Base-by-base conservation (phyloP, 2,888 invertebrate genomes). In the Palloptera scutellata region DNA sequence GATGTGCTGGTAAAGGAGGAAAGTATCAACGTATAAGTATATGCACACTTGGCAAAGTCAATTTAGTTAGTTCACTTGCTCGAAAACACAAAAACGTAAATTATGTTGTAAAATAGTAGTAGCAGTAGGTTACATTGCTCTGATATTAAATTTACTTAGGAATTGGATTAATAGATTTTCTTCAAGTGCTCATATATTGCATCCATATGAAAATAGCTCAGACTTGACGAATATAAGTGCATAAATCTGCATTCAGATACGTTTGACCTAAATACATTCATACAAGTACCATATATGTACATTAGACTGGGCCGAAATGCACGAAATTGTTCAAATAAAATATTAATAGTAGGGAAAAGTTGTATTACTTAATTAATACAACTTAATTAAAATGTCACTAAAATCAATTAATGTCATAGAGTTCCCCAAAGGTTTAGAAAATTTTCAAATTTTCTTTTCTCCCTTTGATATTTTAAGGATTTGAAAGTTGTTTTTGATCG, bases 81-180 rank as follows among this genome's bases (percentile, higher is more conserved):
- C 48, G 19, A 64, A 61, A 66, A 66, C 41, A 57, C 57, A 64
- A 69, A 67, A 63, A 63, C 61, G 52, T 68, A 66, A 67, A 70
- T 72, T 68, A 61, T 61, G 40, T 70, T 68, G 62, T 61, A 63
- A 68, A 68, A 68, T 64, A 62, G 58, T 66, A 61, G 40, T 30
- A 53, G 42, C 48, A 58, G 48, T 52, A 52, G 52, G 51, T 65
- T 53, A 53, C 52, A 48, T 65, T 66, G 55, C 54, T 53, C 17
- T 53, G 15, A 57, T 67, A 63, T 58, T 70, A 69, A 69, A 70
- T 64, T 67, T 62, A 62, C 57, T 70, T 66, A 64, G 60, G 60
- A 45, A 57, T 52, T 9, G 51, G 58, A 12, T 67, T n/a, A 67
- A 67, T 67, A 63, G 63, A 67, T 67, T 63, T 63, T 48, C 12